Base-by-base conservation (phyloP, 2,113 vertebrate species). In the Tetrao urogallus region DNA sequence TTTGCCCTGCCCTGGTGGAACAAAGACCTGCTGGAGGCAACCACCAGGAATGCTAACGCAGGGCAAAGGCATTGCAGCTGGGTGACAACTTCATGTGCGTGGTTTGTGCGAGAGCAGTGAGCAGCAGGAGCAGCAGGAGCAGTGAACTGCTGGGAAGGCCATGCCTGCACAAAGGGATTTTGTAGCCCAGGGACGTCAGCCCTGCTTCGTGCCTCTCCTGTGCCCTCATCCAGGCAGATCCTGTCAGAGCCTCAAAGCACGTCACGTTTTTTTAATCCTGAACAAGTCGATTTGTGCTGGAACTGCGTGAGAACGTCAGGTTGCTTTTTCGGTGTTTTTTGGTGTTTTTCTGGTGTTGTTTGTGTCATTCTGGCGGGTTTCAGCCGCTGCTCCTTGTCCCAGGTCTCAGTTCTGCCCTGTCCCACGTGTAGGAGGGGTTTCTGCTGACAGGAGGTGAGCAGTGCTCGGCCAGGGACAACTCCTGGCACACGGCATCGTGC, bases 211-310 rank as follows among this genome's bases (percentile, higher is more conserved):
- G 24, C 3, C 13, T 70, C 3, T 61, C 10, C 67, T 13, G 38
- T 43, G 16, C 45, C 12, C 42, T 34, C 16, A 6, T 7, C 45
- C 8, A 0, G 0, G 2, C 30, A 8, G 50, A 13, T 30, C 2
- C 65, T 38, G 25, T 22, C 27, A 27, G 47, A 24, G 21, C 7
- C 22, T 24, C 18, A 40, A 21, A 70, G 10, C 16, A 17, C 10
- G 3, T 20, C 19, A 8, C n/a, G 21, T 34, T 42, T 25, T 28
- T 27, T 40, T 10, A 13, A 48, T 13, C 3, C 13, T 6, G 19
- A 7, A 12, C 0, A 19, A 5, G 3, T 47, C 42, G 28, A 1
- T 73, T 28, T 54, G 42, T 45, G 32, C 34, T 8, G 1, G 30
- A 17, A 25, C 38, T 56, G 28, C 1, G 52, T 30, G 10, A 40